Conservation (phyloP, 1,140 invertebrate species). For the Psix sp. region DNA sequence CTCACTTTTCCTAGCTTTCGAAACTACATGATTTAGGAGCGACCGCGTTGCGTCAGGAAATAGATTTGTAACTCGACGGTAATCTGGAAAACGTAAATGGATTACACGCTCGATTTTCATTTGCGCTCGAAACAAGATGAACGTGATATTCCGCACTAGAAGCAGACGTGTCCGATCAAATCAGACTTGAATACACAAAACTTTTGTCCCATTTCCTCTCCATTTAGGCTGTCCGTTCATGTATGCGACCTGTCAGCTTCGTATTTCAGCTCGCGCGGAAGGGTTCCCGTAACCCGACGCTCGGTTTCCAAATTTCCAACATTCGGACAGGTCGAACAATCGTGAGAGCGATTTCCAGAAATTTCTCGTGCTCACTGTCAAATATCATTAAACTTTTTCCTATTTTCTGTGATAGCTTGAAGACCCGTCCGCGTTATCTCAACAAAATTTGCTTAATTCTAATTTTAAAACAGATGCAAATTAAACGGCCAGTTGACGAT, state of each 20-base stretch:
- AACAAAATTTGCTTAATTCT: no score
- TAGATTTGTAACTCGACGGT: neutral
- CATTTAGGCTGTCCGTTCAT: neutral
- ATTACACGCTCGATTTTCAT: conserved; percentile 18
- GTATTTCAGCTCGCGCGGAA: conserved; percentile 23
- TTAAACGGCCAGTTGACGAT: no score
- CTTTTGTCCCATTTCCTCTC: neutral
- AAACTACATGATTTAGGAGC: neutral
- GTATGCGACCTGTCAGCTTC: conserved; percentile 20
- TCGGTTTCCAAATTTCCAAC: conserved; percentile 33
- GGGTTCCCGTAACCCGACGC: conserved; percentile 15
- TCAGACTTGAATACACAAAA: no score
- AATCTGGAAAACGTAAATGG: conserved; percentile 16
- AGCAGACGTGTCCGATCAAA: conserved; percentile 19
- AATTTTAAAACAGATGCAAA: no score
- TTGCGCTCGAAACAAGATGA: neutral
- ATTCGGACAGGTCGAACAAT: conserved; percentile 18
- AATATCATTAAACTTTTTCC: no score
- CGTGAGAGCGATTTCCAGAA: no score
- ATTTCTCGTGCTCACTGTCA: no score
- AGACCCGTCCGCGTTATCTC: no score
- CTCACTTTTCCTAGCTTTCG: no score
- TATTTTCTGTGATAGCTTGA: no score
- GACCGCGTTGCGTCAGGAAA: conserved; percentile 4
- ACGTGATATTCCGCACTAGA: neutral